These are phyloP conservation scores for Frieseomelitta varia DNA, from an alignment of 1,140 invertebrate genomes.

Conservation along the genomic window DNA sequence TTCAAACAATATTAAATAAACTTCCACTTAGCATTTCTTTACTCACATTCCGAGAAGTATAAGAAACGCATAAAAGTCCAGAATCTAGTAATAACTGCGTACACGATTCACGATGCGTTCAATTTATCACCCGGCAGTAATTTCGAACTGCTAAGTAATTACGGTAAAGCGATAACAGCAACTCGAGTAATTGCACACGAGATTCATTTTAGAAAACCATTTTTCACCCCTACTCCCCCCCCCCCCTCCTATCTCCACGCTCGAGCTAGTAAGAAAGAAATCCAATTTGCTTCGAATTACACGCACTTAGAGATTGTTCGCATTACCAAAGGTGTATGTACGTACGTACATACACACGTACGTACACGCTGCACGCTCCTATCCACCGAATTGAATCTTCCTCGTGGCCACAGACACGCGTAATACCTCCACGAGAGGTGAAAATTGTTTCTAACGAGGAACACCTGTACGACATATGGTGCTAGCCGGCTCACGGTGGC, in stretches of 20 bases:
- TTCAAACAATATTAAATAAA: too few relatives aligned
- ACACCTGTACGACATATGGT: conserved; percentile 71
- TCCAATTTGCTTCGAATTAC: background rate
- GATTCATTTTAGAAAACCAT: background rate
- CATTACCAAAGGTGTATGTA: background rate
- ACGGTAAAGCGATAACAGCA: background rate
- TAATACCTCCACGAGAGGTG: background rate
- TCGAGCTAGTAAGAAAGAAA: background rate
- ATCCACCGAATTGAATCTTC: background rate
- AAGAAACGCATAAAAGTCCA: too few relatives aligned
- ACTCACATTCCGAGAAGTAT: too few relatives aligned
- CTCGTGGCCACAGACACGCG: background rate
- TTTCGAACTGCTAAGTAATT: background rate
- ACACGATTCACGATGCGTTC: background rate
- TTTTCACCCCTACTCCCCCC: background rate
- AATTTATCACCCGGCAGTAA: background rate
- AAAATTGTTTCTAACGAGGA: background rate
- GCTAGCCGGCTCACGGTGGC: conserved; percentile 76
- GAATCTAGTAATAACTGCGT: too few relatives aligned
- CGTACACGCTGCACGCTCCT: background rate
- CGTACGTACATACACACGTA: too few relatives aligned
- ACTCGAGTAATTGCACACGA: background rate
- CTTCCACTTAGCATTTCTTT: too few relatives aligned
- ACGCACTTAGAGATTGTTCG: background rate
- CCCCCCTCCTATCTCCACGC: background rate